phyloP scores from a whole-genome alignment of 2,113 vertebrate species.

The Sterrhoptilus dennistouni region DNA sequence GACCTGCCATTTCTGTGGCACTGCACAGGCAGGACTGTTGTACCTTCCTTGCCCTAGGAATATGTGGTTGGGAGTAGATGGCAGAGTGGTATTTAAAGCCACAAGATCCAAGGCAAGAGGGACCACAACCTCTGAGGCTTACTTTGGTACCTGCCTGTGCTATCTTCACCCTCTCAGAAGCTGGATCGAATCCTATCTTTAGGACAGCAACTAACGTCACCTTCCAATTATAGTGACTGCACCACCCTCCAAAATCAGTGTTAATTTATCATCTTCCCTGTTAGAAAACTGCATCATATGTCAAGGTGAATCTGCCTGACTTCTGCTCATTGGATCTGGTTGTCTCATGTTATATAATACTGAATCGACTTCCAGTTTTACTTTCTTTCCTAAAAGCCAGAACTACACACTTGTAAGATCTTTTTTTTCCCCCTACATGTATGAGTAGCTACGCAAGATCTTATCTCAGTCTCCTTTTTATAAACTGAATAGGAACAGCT shows the following conservation, averaged over 20 bases:
- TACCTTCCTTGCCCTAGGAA: background rate
- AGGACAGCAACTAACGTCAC: constrained; percentile 31
- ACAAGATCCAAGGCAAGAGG: background rate
- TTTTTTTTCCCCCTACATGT: background rate
- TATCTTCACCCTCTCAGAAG: background rate
- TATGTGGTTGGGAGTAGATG: background rate
- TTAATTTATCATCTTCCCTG: constrained; percentile 62
- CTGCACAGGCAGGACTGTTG: background rate
- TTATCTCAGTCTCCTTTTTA: constrained; percentile 24
- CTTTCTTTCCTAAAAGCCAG: constrained; percentile 24
- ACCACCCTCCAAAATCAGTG: constrained; percentile 54
- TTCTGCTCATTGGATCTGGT: background rate
- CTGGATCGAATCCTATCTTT: constrained; percentile 52
- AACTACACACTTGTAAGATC: background rate
- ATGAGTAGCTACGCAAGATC: background rate
- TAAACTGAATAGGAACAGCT: constrained; percentile 15
- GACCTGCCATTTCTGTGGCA: background rate
- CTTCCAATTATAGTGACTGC: constrained; percentile 56
- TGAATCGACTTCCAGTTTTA: background rate
- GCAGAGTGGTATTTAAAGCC: background rate
- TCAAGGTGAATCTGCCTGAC: constrained; percentile 54
- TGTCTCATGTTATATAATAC: constrained; percentile 13
- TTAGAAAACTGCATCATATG: constrained; percentile 43
- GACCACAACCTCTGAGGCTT: background rate
- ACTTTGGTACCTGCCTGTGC: background rate